phyloP scores from a whole-genome alignment of 2,113 vertebrate species.

The Forbesichthys agassizii region DNA sequence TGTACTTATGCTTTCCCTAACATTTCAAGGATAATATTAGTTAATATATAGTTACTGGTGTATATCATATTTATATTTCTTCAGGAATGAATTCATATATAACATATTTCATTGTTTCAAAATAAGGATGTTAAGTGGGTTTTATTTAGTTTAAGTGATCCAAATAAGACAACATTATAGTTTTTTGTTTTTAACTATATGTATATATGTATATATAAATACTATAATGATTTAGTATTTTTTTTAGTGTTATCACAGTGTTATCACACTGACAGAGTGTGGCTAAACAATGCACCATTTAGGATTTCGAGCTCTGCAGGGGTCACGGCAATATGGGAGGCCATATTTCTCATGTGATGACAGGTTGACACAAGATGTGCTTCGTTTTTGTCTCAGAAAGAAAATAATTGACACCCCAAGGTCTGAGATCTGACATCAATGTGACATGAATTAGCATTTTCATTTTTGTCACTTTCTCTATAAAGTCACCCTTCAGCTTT shows the following conservation, averaged over 20 bases:
- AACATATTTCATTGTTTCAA: no score
- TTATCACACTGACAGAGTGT: constrained; percentile 16
- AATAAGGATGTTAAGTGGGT: no score
- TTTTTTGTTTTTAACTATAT: background rate
- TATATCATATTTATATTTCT: no score
- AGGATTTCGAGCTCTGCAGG: constrained; percentile 38
- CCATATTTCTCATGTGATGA: constrained; percentile 45
- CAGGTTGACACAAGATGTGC: constrained; percentile 52
- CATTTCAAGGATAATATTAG: no score
- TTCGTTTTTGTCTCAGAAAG: constrained; percentile 44
- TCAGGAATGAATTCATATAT: no score
- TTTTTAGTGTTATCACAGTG: no score
- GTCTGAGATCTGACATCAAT: constrained; percentile 55
- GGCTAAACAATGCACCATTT: constrained; percentile 8
- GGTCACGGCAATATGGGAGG: constrained; percentile 57
- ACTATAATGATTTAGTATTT: background rate
- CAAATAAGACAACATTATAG: no score
- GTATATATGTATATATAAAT: background rate
- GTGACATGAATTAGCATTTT: constrained; percentile 52
- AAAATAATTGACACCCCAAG: constrained; percentile 69
- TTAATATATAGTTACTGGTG: no score
- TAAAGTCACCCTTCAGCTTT: constrained; percentile 39
- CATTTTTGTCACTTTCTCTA: constrained; percentile 21
- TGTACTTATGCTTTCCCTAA: no score
- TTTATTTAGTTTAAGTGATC: no score